phyloP scores from a whole-genome alignment of 2,888 invertebrate species.

The Crioceris asparagi region DNA sequence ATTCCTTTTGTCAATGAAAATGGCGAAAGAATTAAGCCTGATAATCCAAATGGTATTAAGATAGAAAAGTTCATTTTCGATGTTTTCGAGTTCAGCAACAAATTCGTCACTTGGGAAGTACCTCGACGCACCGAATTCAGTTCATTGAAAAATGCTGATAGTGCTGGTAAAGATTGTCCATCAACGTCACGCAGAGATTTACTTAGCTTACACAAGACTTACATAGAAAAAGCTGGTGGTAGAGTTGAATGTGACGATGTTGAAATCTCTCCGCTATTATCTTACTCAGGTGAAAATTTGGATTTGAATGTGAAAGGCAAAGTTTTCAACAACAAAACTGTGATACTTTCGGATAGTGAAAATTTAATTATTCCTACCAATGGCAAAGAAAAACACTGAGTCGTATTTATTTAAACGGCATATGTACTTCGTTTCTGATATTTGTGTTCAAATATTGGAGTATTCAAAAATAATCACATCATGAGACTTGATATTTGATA shows the following conservation, averaged over 20 bases:
- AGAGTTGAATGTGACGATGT: slow-evolving; percentile 55
- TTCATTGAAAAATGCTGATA: slow-evolving; percentile 91
- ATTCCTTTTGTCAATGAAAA: slow-evolving; percentile 72
- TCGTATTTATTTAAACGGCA: too few relatives aligned
- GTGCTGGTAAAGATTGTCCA: slow-evolving; percentile 83
- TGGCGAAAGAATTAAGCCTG: slow-evolving; percentile 63
- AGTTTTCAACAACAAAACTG: slow-evolving; percentile 20
- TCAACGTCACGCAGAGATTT: slow-evolving; percentile 74
- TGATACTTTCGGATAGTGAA: slow-evolving; percentile 23
- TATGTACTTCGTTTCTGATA: too few relatives aligned
- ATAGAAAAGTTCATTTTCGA: slow-evolving; percentile 99
- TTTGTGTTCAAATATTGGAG: too few relatives aligned
- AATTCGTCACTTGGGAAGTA: slow-evolving; percentile 89
- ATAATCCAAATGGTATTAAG: slow-evolving; percentile 89
- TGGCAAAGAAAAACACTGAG: too few relatives aligned
- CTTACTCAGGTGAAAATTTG: slow-evolving; percentile 84
- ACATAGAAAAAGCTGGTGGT: slow-evolving; percentile 74
- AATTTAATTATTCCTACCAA: slow-evolving; percentile 10
- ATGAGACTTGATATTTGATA: too few relatives aligned
- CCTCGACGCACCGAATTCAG: slow-evolving; percentile 90
- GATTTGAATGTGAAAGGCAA: slow-evolving; percentile 30
- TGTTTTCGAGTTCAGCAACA: slow-evolving; percentile 87
- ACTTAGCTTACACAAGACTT: slow-evolving; percentile 64
- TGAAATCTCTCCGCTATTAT: slow-evolving; percentile 85
- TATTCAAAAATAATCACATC: too few relatives aligned